These are phyloP conservation scores for Numenius arquata DNA, from an alignment of 2,113 vertebrate species.

Conservation along the genomic window DNA sequence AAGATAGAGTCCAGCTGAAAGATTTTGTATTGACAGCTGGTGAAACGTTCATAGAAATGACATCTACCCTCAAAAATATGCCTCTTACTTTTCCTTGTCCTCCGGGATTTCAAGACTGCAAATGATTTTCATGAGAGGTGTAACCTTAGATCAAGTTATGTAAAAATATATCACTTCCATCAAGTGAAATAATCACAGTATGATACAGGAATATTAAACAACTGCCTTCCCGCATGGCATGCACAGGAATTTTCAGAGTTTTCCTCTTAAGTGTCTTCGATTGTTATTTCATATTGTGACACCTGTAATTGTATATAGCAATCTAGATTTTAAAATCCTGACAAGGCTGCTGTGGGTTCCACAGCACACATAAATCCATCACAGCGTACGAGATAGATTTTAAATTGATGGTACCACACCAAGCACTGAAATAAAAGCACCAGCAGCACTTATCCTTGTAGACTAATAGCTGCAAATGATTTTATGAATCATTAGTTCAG, in stretches of 20 bases:
- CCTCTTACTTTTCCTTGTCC: background rate
- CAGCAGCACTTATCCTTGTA: conserved; percentile 60
- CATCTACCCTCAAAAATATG: conserved; percentile 8
- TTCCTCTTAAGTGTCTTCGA: background rate
- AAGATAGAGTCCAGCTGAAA: conserved; percentile 8
- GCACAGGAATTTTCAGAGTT: background rate
- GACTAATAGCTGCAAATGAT: conserved; percentile 71
- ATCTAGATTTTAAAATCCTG: conserved; percentile 59
- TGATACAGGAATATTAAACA: conserved; percentile 30
- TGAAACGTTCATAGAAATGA: background rate
- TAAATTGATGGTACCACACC: conserved; percentile 65
- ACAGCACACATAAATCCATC: conserved; percentile 49
- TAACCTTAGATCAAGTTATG: conserved; percentile 22
- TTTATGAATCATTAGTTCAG: conserved; percentile 77
- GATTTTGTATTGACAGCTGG: conserved; percentile 22
- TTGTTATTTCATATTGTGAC: conserved; percentile 66
- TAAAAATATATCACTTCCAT: conserved; percentile 32
- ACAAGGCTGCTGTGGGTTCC: conserved; percentile 42
- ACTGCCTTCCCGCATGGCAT: background rate
- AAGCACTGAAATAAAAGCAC: conserved; percentile 66
- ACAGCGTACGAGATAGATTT: conserved; percentile 26
- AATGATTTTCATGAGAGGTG: background rate
- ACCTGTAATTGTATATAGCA: conserved; percentile 52
- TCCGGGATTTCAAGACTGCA: background rate
- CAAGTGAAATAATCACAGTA: conserved; percentile 12